Base-by-base conservation (phyloP, 2,797 vertebrate species). In the Labroides dimidiatus region DNA sequence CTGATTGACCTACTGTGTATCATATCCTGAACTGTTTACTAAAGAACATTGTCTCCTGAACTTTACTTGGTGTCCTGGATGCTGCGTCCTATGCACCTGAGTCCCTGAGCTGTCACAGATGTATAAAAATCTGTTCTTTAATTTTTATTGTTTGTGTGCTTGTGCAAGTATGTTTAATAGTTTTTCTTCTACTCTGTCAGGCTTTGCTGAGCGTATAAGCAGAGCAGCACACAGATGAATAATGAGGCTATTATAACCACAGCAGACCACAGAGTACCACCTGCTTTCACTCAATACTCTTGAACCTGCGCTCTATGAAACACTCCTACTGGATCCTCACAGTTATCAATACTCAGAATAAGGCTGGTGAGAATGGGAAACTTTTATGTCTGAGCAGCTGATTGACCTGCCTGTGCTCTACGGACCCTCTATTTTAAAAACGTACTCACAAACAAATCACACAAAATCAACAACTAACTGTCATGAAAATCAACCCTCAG, bases 241-340 rank as follows among this genome's bases (percentile, higher is more conserved):
- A 91, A 93, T 90, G 90, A 91, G 86, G 78, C 87, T 87, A 88
- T 92, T 90, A 90, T 57, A 82, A 80, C 86, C 84, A 81, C 85
- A 78, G 72, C 81, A 83, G 72, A 86, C 72, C 69, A 77, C 74
- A 72, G 73, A 77, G 69, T 54, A 72, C 72, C 13, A 65, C 75
- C 79, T 87, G 85, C 65, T 80, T 79, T 78, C 66, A 79, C 84
- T 86, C 89, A 85, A 88, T 91, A 84, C 56, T 9, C 62, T 23
- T 85, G 76, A 81, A 84, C 84, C 73, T 64, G 80, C 58, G 67
- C 67, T 79, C 73, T 59, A 68, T 83, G 67, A 84, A 85, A 84
- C 62, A 75, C 56, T 84, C 74, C 69, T 84, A 56, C 78, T 77
- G 60, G 43, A 81, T 66, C 77, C 81, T 74, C 78, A 66, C 54